Base-by-base conservation (phyloP, 2,797 vertebrate species). In the Platalea minor region DNA sequence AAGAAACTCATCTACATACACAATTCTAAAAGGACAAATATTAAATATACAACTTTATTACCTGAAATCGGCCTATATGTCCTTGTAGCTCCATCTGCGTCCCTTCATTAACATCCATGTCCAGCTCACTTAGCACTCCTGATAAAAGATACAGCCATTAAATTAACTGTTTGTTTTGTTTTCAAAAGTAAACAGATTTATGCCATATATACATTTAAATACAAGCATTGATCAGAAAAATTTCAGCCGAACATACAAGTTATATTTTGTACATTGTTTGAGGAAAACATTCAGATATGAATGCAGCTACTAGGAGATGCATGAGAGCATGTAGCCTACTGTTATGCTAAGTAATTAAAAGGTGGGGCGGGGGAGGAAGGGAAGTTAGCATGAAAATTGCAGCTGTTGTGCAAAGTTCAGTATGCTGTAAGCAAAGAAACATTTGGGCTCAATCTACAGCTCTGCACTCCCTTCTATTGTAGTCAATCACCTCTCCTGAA, bases 51-150 rank as follows among this genome's bases (percentile, higher is more conserved):
- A 75, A 83, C 18, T 80, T 51, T 14, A 60, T 92, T 96, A 99
- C 99, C 99, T 99, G 99, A 96, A 99, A 99, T 96, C 99, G 98
- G 86, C 98, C 98, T 45, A 99, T 98, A 96, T 99, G 99, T 94
- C 99, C 99, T 95, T 99, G 99, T 51, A 99, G 98, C 96, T 99
- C 99, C 98, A 99, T 97, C 8, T 99, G 97, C 2, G 98, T 98
- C 10, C 99, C 98, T 87, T 99, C 98, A 88, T 98, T 99, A 85
- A 98, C 91, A 85, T 99, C 99, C 63, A 98, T 91, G 11, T 98
- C 99, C 84, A 98, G 96, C 97, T 99, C 99, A 68, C 97, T 98
- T 31, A 98, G 79, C 56, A 98, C 98, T 94, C 99, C 99, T 99
- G 95, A 77, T 21, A 91, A 97, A 95, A 91, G 53, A 83, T 14